A percentile compares a stretch with the other conserved stretches of the same genome.
Conservation (phyloP, 2,113 vertebrate genomes). For the Triplophysa rosa region DNA sequence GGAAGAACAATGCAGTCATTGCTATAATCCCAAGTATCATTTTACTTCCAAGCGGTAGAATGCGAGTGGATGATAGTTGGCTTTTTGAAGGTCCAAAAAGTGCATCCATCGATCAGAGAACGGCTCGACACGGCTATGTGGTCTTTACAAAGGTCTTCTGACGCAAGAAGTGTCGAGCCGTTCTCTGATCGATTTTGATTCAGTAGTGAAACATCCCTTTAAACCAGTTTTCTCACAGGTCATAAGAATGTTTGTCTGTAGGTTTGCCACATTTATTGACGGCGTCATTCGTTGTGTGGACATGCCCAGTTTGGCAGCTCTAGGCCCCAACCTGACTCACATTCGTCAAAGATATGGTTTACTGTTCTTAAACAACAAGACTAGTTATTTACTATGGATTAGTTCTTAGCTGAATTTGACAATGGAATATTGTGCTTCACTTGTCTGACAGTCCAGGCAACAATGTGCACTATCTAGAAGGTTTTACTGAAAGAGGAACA, state of each 20-base stretch:
- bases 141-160: too few relatives aligned
- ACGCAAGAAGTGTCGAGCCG: too few relatives aligned
- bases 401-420: background rate
- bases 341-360: slow-evolving; percentile 56
- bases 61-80: too few relatives aligned
- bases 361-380: background rate
- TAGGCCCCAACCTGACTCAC: slow-evolving; percentile 66
- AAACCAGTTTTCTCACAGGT: background rate
- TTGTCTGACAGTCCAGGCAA: slow-evolving; percentile 52
- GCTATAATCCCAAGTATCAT: too few relatives aligned
- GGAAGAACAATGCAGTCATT: too few relatives aligned
- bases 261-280: slow-evolving; percentile 58
- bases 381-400: background rate
- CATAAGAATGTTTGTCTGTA: background rate
- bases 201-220: too few relatives aligned
- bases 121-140: too few relatives aligned
- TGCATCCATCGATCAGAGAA: too few relatives aligned
- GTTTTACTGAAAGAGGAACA: slow-evolving; percentile 54
- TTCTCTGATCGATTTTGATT: too few relatives aligned
- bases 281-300: slow-evolving; percentile 62
- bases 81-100: too few relatives aligned
- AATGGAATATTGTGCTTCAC: slow-evolving; percentile 9
- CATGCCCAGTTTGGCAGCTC: slow-evolving; percentile 47
- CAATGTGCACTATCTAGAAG: slow-evolving; percentile 61
- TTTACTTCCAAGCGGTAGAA: too few relatives aligned